A percentile compares a stretch with the other conserved stretches of the same genome.
Evolutionary conservation across 2,888 invertebrate genomes (phyloP).

Genomic region (Chrysodeixis includens): DNA sequence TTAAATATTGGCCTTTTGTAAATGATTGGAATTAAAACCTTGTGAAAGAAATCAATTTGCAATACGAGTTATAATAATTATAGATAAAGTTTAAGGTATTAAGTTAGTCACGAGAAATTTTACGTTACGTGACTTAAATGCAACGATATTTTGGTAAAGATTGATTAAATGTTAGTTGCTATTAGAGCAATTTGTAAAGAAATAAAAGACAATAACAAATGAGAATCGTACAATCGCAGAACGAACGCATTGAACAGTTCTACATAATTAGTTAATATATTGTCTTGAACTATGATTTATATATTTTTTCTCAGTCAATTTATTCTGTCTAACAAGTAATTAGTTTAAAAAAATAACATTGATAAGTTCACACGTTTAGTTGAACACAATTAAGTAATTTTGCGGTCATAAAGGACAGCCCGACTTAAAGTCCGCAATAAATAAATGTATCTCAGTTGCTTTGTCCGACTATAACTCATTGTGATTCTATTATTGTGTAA

Average conservation of each 20-base stretch:
- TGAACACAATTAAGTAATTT: conserved; percentile 52
- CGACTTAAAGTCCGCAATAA: conserved; percentile 18
- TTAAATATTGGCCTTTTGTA: conserved; percentile 15
- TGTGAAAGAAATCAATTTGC: conserved; percentile 13
- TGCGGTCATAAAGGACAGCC: conserved; percentile 42
- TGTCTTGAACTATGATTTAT: conserved; percentile 30
- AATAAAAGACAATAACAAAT: not conserved
- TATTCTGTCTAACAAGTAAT: conserved; percentile 36
- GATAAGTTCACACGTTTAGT: conserved; percentile 43
- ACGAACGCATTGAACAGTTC: conserved; percentile 12
- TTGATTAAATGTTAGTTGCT: not conserved
- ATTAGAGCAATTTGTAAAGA: not conserved
- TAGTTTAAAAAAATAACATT: conserved; percentile 45
- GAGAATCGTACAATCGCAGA: not conserved
- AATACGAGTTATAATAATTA: conserved; percentile 11
- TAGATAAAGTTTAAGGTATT: conserved; percentile 12
- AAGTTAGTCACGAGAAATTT: conserved; percentile 19
- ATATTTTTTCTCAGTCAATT: conserved; percentile 41
- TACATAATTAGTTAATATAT: conserved; percentile 24
- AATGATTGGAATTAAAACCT: conserved; percentile 2
- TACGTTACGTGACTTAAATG: conserved; percentile 7
- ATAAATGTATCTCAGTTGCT: conserved; percentile 20
- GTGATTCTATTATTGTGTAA: conserved; percentile 24
- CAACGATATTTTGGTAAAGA: not conserved
- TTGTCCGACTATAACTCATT: conserved; percentile 28